Percentiles rank a stretch among this genome's conserved stretches.
phyloP scores from a whole-genome alignment of 2,888 invertebrate genomes.

The Papilio gigon region DNA sequence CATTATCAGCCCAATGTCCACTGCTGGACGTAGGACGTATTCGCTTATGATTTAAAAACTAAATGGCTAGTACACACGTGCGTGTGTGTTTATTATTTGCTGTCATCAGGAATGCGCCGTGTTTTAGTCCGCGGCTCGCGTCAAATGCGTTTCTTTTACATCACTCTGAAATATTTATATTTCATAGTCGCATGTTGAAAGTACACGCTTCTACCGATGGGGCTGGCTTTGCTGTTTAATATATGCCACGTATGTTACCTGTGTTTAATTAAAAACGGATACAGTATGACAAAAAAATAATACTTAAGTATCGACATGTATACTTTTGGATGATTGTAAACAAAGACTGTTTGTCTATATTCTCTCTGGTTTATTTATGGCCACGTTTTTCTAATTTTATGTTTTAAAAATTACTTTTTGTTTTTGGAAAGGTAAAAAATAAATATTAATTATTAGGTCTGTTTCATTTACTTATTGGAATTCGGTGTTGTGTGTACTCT shows the following conservation, averaged over 20 bases:
- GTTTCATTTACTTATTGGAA: background rate
- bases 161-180: slow-evolving; percentile 47
- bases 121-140: slow-evolving; percentile 39
- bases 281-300: too few relatives aligned
- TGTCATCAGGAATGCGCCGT: slow-evolving; percentile 50
- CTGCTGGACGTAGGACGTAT: too few relatives aligned
- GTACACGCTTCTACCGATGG: slow-evolving; percentile 12
- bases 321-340: too few relatives aligned
- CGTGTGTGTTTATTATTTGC: slow-evolving; percentile 50
- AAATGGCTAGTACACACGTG: slow-evolving; percentile 46
- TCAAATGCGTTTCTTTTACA: slow-evolving; percentile 45
- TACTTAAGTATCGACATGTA: too few relatives aligned
- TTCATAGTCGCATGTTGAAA: slow-evolving; percentile 36
- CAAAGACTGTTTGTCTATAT: too few relatives aligned
- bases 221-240: background rate
- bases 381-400: background rate
- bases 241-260: background rate
- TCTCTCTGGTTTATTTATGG: too few relatives aligned
- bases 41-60: slow-evolving; percentile 31
- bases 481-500: background rate
- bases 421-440: background rate
- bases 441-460: too few relatives aligned
- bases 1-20: too few relatives aligned
- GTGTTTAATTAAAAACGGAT: too few relatives aligned
- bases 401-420: background rate